Percentiles rank a stretch among this genome's conserved stretches.
Evolutionary conservation across 1,140 invertebrate species (phyloP).

Genomic region (Nephotettix cincticeps): DNA sequence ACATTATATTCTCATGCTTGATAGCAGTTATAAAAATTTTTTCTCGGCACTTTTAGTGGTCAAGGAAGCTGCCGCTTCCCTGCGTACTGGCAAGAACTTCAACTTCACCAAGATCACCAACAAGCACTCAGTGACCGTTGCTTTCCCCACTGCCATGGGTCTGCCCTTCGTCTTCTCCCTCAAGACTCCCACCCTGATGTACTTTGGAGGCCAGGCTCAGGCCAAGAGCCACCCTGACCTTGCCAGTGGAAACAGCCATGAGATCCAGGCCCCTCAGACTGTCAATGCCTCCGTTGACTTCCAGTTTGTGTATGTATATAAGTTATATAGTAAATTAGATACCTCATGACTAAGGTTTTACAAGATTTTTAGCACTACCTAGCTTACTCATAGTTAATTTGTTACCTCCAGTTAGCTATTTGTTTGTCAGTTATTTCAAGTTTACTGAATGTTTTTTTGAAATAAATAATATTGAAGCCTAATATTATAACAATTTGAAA

Average conservation of each 20-base stretch:
- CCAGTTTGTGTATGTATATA: constrained; percentile 45
- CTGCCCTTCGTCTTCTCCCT: constrained; percentile 63
- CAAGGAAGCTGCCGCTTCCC: constrained; percentile 39
- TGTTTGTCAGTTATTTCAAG: no score
- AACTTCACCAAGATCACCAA: constrained; percentile 57
- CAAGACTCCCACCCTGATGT: constrained; percentile 52
- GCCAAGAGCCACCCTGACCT: constrained; percentile 46
- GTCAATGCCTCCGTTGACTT: constrained; percentile 50
- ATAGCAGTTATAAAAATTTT: no score
- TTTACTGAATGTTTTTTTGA: no score
- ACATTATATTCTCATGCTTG: background rate
- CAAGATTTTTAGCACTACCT: no score
- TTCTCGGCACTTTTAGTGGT: constrained; percentile 41
- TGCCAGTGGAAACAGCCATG: constrained; percentile 32
- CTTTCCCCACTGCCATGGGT: constrained; percentile 65
- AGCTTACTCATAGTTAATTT: no score
- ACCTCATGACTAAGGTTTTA: no score
- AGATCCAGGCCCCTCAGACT: constrained; percentile 42
- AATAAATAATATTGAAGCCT: background rate
- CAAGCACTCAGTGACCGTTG: constrained; percentile 53
- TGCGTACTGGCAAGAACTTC: constrained; percentile 34
- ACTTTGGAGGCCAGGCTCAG: constrained; percentile 50
- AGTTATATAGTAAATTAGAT: no score
- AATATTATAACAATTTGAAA: background rate
- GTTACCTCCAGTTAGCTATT: no score